phyloP scores from a whole-genome alignment of 2,797 vertebrate genomes.

The Muscicapa comitata region DNA sequence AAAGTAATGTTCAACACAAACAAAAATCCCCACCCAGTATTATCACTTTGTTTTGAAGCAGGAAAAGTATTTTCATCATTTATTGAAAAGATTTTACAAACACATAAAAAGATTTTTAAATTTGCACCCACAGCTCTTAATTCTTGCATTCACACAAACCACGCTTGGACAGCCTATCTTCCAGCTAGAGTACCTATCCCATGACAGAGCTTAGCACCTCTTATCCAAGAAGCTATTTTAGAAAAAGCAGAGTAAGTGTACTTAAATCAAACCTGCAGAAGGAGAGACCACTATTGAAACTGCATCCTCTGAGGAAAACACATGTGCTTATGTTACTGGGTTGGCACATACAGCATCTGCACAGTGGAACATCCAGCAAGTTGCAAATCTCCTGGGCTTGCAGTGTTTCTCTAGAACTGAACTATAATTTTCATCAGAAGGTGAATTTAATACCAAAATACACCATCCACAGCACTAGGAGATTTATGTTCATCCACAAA shows the following conservation, averaged over 20 bases:
- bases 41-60: background rate
- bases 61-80: background rate
- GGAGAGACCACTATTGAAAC: background rate
- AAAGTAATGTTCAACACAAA: background rate
- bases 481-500: background rate
- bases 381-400: background rate
- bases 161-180: background rate
- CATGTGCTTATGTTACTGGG: background rate
- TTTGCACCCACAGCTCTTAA: background rate
- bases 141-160: background rate
- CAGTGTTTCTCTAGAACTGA: background rate
- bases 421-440: background rate
- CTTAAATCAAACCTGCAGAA: background rate
- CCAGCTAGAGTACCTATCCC: background rate
- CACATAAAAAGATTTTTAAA: background rate
- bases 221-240: slow-evolving; percentile 4
- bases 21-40: background rate
- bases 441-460: background rate
- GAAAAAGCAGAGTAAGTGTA: background rate
- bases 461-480: background rate
- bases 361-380: background rate
- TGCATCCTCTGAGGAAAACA: background rate
- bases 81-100: background rate
- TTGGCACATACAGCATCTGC: background rate
- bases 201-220: slow-evolving; percentile 17